These are phyloP conservation scores for Sinelater perroti DNA, from an alignment of 2,888 invertebrate genomes.

Conservation along the genomic window DNA sequence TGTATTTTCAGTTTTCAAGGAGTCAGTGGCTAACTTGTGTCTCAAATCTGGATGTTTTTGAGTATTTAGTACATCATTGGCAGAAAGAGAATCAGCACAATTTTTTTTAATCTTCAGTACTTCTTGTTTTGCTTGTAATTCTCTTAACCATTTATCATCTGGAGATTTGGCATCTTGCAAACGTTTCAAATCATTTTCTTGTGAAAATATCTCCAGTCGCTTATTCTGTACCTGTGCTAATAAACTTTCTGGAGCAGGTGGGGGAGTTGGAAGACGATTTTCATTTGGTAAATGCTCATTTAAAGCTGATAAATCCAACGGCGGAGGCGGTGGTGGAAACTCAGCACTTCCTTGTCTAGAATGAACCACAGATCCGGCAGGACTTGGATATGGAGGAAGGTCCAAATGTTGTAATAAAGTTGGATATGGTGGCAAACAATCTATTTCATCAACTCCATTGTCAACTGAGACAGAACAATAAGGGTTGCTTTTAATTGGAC, in stretches of 20 bases:
- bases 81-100: conserved; percentile 60
- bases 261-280: conserved; percentile 48
- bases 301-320: conserved; percentile 73
- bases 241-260: conserved; percentile 51
- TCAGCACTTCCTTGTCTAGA: conserved; percentile 89
- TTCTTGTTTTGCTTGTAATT: conserved; percentile 82
- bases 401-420: conserved; percentile 63
- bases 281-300: conserved; percentile 63
- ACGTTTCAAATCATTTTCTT: conserved; percentile 52
- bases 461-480: conserved; percentile 57
- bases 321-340: conserved; percentile 88
- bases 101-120: conserved; percentile 67
- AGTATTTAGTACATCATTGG: conserved; percentile 54
- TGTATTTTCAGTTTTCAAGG: conserved; percentile 41
- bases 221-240: conserved; percentile 69
- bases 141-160: conserved; percentile 77
- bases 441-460: conserved; percentile 70
- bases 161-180: conserved; percentile 49
- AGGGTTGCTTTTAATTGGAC: conserved; percentile 67
- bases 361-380: conserved; percentile 78
- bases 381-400: conserved; percentile 83
- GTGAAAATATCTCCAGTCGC: conserved; percentile 68
- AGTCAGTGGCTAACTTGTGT: conserved; percentile 21
- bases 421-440: conserved; percentile 66
- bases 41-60: conserved; percentile 41